Evolutionary conservation across 2,888 invertebrate genomes (phyloP), one percentile per base, ranked within the genome.

Genomic region (Ethmia dodecea): DNA sequence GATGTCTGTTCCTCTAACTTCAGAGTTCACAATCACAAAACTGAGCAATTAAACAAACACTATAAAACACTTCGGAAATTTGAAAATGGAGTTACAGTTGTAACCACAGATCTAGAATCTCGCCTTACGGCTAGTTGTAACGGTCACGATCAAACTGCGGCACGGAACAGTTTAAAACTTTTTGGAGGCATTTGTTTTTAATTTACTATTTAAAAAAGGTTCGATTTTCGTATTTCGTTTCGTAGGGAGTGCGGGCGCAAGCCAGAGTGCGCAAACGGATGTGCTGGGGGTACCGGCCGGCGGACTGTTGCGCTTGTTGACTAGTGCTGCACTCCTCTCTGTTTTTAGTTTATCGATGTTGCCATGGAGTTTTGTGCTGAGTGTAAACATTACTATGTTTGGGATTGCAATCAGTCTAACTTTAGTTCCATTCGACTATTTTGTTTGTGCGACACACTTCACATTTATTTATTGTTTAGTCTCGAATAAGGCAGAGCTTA

Each of bases 261-360:
- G 70, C 62, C 61, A 59, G 68, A 76, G 64, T 71, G 73, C 77
- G 72, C 79, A 80, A 73, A 72, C 84, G 83, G 84, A 86, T 86
- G 80, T 83, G 84, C 75, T 68, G 68, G 52, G 57, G 63, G 70
- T 66, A 73, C 78, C 74, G 74, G 69, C 72, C 68, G 63, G 69
- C 53, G 64, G 69, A 74, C 70, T 75, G 70, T 63, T 70, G 69
- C 66, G 74, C 64, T 55, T 57, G 60, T 49, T 54, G 39, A 38
- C 47, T 52, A 79, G 79, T 77, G 81, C 47, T 75, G 80, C 60
- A 51, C 64, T 53, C 43, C 56, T 64, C 68, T 71, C 62, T 65
- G 59, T 68, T 69, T n/a, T n/a, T 56, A 54, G 46, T 42, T 37
- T 58, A 56, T 68, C 71, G 67, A 69, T 50, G 51, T 59, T 60